Evolutionary conservation across 2,113 vertebrate species (phyloP).

Genomic region (Apaloderma vittatum): DNA sequence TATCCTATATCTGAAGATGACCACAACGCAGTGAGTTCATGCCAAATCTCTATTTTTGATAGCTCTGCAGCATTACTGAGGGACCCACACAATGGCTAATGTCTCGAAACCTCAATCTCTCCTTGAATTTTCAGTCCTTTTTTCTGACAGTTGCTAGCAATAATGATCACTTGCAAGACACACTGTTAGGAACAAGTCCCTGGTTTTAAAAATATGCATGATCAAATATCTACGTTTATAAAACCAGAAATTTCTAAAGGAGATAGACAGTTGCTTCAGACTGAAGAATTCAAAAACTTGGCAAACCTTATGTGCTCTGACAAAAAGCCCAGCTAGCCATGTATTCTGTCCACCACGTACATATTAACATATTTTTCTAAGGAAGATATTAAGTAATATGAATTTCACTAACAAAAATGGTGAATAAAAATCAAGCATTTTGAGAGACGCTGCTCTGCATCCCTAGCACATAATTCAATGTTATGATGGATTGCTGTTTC

Average conservation of each 20-base stretch:
- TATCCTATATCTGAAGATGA: neutral
- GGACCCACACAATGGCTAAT: neutral
- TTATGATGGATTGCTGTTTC: neutral
- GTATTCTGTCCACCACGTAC: neutral
- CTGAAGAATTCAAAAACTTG: constrained; percentile 16
- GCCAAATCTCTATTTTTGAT: neutral
- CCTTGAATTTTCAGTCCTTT: neutral
- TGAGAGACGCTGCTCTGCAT: neutral
- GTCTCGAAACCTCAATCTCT: neutral
- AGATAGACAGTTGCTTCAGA: neutral
- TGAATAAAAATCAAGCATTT: neutral
- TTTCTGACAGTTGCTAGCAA: neutral
- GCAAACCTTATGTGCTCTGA: constrained; percentile 14
- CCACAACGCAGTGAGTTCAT: neutral
- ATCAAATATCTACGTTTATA: neutral
- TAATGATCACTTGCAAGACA: neutral
- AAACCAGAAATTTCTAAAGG: neutral
- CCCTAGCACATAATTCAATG: neutral
- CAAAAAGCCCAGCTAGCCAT: neutral
- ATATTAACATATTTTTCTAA: constrained; percentile 20
- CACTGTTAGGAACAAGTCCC: neutral
- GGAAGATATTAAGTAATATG: neutral
- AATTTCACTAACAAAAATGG: neutral
- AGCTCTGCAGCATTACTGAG: neutral
- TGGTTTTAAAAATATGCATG: neutral